Base-by-base conservation (phyloP, 2,113 vertebrate genomes). In the Arothron firmamentum region DNA sequence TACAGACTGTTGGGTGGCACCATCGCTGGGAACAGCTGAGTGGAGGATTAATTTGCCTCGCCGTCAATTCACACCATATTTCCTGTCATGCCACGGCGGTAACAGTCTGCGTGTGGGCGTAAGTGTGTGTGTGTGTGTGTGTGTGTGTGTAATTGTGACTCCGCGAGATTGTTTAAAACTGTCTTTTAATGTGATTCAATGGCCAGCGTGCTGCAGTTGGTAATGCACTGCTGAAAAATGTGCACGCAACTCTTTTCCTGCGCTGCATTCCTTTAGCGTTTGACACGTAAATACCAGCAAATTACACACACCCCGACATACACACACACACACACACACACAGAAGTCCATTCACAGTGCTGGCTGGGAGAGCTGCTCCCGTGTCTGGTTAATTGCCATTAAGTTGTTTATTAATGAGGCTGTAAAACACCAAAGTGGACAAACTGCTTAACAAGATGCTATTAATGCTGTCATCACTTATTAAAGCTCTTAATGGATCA, bases 361-460 rank as follows among this genome's bases (percentile, higher is more conserved):
- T 77, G 64, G 77, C 81, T 77, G 73, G 79, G 58, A 62, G 74
- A 71, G 73, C 75, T 73, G 73, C 73, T 67, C 20, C 64, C 34
- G 59, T 52, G 69, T 77, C 66, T 75, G 71, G 52, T 79, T 85
- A 82, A 87, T 84, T 85, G 74, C 54, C 74, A 78, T 84, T 80
- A 84, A 65, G 81, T 76, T 79, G 56, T 65, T 66, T 80, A 84
- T 79, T 82, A 84, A 87, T 77, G 74, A 85, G 77, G 67, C 75
- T 75, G 71, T 85, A 79, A 82, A 81, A 62, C 77, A 80, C 64
- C 77, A 65, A 75, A 62, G 73, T 75, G 77, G 77, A 79, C 72
- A 79, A 76, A 78, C 73, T 54, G 59, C 73, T 76, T 87, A 85
- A 87, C 83, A 81, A 84, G 68, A 81, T 74, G 81, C 74, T 79